Conservation (phyloP, 2,888 invertebrate genomes). For the Corbicula japonica region DNA sequence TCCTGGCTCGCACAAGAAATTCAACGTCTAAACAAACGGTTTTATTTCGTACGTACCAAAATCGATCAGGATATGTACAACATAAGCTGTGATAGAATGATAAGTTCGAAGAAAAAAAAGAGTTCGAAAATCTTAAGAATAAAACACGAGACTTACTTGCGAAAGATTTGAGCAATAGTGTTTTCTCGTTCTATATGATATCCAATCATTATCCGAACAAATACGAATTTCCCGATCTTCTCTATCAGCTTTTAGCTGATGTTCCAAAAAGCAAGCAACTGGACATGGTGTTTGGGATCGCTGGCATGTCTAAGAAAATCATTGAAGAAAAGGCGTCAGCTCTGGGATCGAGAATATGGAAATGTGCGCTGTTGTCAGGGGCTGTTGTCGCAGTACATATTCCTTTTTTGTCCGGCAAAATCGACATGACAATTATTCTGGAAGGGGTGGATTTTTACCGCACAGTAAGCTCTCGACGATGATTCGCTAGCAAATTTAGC, state of each 20-base stretch:
- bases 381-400: constrained; percentile 5
- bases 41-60: constrained; percentile 7
- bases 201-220: neutral
- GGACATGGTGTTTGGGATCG: neutral
- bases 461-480: no score
- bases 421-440: no score
- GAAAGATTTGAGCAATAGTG: no score
- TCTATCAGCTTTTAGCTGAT: neutral
- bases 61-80: neutral
- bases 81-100: neutral
- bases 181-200: neutral
- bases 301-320: neutral
- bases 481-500: no score
- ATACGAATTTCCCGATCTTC: neutral
- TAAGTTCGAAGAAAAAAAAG: neutral
- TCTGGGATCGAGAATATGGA: constrained; percentile 4
- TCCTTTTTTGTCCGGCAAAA: no score
- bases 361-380: neutral
- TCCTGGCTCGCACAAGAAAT: constrained; percentile 46
- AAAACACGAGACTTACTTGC: no score
- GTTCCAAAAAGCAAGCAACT: neutral
- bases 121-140: neutral
- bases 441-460: no score
- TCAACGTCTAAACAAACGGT: neutral
- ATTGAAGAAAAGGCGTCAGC: constrained; percentile 15